Conservation (phyloP, 2,797 vertebrate genomes). For the Urocyon cinereoargenteus region DNA sequence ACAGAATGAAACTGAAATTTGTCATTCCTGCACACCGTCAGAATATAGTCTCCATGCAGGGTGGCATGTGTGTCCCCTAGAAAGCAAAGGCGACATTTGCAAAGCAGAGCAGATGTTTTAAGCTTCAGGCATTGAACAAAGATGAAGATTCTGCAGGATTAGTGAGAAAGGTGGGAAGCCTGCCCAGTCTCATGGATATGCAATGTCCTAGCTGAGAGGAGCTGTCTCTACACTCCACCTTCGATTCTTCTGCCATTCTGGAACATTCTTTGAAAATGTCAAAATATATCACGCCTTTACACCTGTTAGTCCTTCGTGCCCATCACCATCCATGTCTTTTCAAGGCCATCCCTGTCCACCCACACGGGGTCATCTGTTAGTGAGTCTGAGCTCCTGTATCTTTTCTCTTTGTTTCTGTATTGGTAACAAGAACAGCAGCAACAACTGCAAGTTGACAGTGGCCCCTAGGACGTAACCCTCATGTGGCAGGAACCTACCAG, state of each 20-base stretch:
- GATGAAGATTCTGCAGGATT: not conserved
- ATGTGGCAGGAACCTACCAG: rapidly evolving
- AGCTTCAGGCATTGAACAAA: not conserved
- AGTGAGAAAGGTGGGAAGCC: not conserved
- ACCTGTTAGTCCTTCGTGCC: not conserved
- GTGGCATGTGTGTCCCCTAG: too few species aligned
- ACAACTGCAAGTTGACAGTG: rapidly evolving
- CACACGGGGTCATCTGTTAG: too few species aligned
- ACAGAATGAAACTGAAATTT: not conserved
- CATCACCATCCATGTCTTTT: not conserved
- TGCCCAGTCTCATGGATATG: not conserved
- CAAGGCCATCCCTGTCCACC: rapidly evolving
- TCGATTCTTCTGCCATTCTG: not conserved
- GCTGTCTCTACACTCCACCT: not conserved
- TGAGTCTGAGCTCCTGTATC: not conserved
- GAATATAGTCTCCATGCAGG: rapidly evolving
- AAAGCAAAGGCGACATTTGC: not conserved
- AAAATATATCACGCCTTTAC: not conserved
- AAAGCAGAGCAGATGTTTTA: not conserved
- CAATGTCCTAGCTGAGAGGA: not conserved
- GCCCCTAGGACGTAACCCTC: rapidly evolving
- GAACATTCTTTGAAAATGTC: not conserved
- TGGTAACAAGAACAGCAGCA: too few species aligned
- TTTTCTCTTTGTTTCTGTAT: not conserved
- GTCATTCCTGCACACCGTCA: not conserved